Percentiles rank a stretch among this genome's conserved stretches.
phyloP scores from a whole-genome alignment of 2,797 vertebrate genomes.

The Botia kubotai region DNA sequence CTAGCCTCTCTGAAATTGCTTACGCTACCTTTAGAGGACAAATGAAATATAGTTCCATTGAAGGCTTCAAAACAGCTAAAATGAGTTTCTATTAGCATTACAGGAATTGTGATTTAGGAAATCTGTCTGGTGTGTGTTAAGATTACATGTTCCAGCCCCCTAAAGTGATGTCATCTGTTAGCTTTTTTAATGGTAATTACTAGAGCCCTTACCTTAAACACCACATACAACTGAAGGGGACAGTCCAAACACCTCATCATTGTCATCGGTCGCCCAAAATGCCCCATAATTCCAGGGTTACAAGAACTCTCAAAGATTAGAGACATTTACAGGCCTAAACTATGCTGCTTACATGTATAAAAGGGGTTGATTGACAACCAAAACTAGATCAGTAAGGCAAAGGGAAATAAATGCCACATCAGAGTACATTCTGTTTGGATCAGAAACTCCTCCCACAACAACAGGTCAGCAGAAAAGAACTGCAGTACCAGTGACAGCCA shows the following conservation, averaged over 20 bases:
- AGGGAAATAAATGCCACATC: slow-evolving; percentile 34
- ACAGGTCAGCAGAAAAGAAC: slow-evolving; percentile 31
- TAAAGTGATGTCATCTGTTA: neutral
- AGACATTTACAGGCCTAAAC: neutral
- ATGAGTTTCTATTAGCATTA: too few species aligned
- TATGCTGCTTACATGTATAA: neutral
- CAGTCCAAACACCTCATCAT: too few species aligned
- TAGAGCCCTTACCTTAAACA: too few species aligned
- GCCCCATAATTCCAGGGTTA: too few species aligned
- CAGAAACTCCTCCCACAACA: slow-evolving; percentile 19
- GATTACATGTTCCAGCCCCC: neutral
- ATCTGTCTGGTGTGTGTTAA: neutral
- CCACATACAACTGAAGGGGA: too few species aligned
- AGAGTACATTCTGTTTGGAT: slow-evolving; percentile 15
- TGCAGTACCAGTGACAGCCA: neutral
- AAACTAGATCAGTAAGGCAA: slow-evolving; percentile 10
- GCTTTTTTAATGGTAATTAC: neutral
- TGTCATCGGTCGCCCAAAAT: too few species aligned
- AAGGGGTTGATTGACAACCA: neutral
- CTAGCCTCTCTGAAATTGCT: too few species aligned
- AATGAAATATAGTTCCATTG: too few species aligned
- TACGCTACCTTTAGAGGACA: too few species aligned
- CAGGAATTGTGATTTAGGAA: too few species aligned
- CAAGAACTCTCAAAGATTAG: neutral
- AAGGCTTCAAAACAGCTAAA: too few species aligned